Base-by-base conservation (phyloP, 37 sponge, comb jelly and placozoan genomes). In the Geodia barretti region DNA sequence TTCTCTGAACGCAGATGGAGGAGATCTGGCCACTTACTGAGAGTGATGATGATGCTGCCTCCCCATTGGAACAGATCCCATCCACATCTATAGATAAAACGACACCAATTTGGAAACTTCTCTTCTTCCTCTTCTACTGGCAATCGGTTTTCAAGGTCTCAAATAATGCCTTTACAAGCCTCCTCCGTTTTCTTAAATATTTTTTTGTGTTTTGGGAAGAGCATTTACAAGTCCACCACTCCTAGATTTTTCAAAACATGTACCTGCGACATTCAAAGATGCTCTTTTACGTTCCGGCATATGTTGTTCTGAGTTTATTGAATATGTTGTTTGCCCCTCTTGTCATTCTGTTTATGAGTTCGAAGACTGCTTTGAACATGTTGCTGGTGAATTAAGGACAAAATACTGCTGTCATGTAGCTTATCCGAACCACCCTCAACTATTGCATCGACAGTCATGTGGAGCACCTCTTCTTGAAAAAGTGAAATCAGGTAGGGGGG, bases 371-470 rank as follows among this genome's bases (percentile, higher is more conserved):
- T 23, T 84, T n/a, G n/a, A n/a, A n/a, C 3, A 8, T 4, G 58
- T 37, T 9, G 63, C 17, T 58, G 84, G 84, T 39, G 24, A 76
- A 76, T 60, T 39, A 26, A 36, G 23, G 0, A 61, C 90, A 5
- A 85, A 14, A 47, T 47, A 47, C 54, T 90, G 91, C 64, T 72
- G 76, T 36, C 62, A 77, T 76, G 80, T 84, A 14, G 75, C 62
- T 0, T 81, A 47, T 68, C 90, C 90, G 23, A 89, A 80, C 32
- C 91, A 90, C 72, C 78, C 82, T 30, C 86, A 84, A 0, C 68
- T 24, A 38, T 7, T 36, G 1, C 39, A 54, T 38, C 43, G 82
- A 39, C 19, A 65, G 30, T 23, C 38, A 25, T 90, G 91, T 41
- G 68, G 78, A 39, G 36, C 74, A 79, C 11, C 19, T 1, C 47